phyloP scores from a whole-genome alignment of 1,140 invertebrate species.

The Caenorhabditis remanei region DNA sequence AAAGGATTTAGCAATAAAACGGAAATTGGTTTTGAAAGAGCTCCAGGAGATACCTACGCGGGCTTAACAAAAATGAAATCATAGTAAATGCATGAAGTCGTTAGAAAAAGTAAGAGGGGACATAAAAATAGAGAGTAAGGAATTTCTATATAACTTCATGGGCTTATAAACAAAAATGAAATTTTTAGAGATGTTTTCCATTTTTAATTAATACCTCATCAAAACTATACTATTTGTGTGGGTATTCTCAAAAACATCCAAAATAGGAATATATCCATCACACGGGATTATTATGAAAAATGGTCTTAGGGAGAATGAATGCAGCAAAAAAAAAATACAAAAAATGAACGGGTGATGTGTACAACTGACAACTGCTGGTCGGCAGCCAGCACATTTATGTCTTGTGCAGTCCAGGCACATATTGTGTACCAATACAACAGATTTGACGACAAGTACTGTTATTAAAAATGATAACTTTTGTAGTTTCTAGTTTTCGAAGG shows the following conservation, averaged over 20 bases:
- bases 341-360: background rate
- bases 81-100: no score
- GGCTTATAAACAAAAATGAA: no score
- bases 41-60: no score
- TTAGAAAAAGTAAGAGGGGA: no score
- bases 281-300: background rate
- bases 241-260: background rate
- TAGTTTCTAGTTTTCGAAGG: background rate
- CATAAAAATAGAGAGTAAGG: no score
- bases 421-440: background rate
- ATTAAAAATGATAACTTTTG: background rate
- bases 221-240: no score
- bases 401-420: conserved; percentile 4
- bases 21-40: background rate
- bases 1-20: background rate
- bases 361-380: background rate
- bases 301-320: background rate
- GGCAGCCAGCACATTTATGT: conserved; percentile 19
- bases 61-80: no score
- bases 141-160: no score
- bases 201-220: no score
- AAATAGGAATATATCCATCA: background rate
- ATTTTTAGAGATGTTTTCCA: no score
- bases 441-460: conserved; percentile 46
- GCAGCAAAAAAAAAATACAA: background rate